Base-by-base conservation (phyloP, 2,113 vertebrate genomes). In the Saguinus midas region DNA sequence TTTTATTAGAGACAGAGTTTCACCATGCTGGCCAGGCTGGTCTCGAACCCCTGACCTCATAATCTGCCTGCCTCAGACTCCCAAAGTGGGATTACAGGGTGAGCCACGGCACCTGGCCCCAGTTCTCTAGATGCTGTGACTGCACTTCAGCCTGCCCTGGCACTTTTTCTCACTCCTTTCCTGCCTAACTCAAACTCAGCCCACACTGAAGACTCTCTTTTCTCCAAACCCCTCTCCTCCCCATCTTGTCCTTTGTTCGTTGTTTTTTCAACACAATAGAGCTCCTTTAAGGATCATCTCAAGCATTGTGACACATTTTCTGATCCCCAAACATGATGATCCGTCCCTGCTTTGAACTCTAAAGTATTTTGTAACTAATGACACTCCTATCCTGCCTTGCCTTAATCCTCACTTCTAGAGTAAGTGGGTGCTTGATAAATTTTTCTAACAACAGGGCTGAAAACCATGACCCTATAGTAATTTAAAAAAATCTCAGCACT, bases 221-320 rank as follows among this genome's bases (percentile, higher is more conserved):
- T 40, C 43, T 11, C 61, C 27, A 75, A 18, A 70, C 16, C 45
- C 55, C 64, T 76, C 50, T 25, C 18, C 4, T 37, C 43, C 52
- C 37, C 13, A 40, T 18, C 35, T 58, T n/a, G 4, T n/a, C 83
- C 72, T 86, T 37, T 68, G 43, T 90, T 88, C 73, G 78, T 16
- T n/a, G 45, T 93, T 40, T 83, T 50, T 9, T 87, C 81, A 52
- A 68, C 40, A 58, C 57, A 79, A 72, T 6, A 61, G 45, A 90
- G 12, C 16, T 94, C 55, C 84, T 96, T 78, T 73, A 90, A 73
- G 75, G 25, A 45, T 70, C 83, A 73, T 45, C 14, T 90, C 82
- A 81, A 95, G 57, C 57, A 89, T 37, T 32, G 14, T 66, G 35
- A 94, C 85, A 66, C 50, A 94, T 91, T 84, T 95, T 92, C 78